Base-by-base conservation (phyloP, 2,888 invertebrate species). In the Drosophila stalkeri region DNA sequence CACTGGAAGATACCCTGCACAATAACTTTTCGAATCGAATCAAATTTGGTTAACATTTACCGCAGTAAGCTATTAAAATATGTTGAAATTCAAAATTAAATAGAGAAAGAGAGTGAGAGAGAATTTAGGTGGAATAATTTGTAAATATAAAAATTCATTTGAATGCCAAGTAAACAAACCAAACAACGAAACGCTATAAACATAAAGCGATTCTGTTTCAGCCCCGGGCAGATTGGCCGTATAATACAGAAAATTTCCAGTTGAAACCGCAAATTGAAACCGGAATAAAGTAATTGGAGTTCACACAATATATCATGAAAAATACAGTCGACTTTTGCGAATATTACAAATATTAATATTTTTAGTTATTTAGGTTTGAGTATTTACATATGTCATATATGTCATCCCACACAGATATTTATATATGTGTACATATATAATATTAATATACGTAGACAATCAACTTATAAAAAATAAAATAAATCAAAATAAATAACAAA, bases 181-280 rank as follows among this genome's bases (percentile, higher is more conserved):
- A 52, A 65, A 44, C 12, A 64, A 31, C n/a, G n/a, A 44, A 44
- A n/a, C 31, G 12, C 4, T n/a, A 31, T 44, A 55, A 68, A 51
- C 57, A 57, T 6, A 31, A 18, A 56, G 16, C 35, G 37, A 18
- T 61, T 43, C 18, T 23, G 9, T 39, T 16, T 20, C 23, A 41
- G 49, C 14, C 55, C 41, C 55, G 70, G 74, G 47, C 72, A 54
- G 11, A n/a, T 76, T 51, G 77, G 51, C 63, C 49, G 47, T 37
- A 3, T n/a, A 37, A 47, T 20, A 44, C n/a, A 18, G 20, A 11
- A 11, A 33, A 35, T 54, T 39, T 44, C 16, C 18, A 20, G 44
- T 46, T 4, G 33, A 23, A 54, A 6, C 12, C 18, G n/a, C 14
- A 31, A 54, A n/a, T 47, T 20, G 9, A 51, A 68, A 57, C 49